Conservation (phyloP, 2,113 vertebrate genomes). For the Anguilla rostrata region DNA sequence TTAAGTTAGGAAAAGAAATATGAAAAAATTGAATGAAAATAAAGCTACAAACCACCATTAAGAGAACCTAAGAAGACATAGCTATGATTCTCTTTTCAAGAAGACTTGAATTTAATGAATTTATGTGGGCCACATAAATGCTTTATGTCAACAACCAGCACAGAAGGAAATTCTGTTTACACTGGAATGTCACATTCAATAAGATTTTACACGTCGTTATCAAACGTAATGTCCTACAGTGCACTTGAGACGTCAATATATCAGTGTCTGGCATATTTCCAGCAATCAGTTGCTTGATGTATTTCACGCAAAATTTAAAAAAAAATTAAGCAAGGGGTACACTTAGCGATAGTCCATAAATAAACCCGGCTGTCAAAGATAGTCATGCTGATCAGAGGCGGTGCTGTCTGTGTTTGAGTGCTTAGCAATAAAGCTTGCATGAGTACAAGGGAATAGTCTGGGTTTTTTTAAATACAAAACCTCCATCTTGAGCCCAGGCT, state of each 20-base stretch:
- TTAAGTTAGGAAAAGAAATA: neutral
- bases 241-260: neutral
- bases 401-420: conserved; percentile 2
- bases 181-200: neutral
- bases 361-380: neutral
- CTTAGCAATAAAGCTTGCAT: conserved; percentile 53
- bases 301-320: neutral
- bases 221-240: neutral
- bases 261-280: neutral
- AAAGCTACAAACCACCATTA: neutral
- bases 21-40: neutral
- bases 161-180: neutral
- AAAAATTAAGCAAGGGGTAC: neutral
- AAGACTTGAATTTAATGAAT: neutral
- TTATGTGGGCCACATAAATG: too few relatives aligned
- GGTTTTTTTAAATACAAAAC: conserved; percentile 44
- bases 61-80: neutral
- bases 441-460: conserved; percentile 38
- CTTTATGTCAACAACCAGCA: neutral
- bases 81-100: neutral
- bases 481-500: conserved; percentile 33
- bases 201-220: neutral
- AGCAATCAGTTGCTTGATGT: neutral
- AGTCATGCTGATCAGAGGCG: neutral
- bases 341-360: neutral